Evolutionary conservation across 1,140 invertebrate species (phyloP), one percentile per base, ranked within the genome.

Genomic region (Coenobita brevimanus): DNA sequence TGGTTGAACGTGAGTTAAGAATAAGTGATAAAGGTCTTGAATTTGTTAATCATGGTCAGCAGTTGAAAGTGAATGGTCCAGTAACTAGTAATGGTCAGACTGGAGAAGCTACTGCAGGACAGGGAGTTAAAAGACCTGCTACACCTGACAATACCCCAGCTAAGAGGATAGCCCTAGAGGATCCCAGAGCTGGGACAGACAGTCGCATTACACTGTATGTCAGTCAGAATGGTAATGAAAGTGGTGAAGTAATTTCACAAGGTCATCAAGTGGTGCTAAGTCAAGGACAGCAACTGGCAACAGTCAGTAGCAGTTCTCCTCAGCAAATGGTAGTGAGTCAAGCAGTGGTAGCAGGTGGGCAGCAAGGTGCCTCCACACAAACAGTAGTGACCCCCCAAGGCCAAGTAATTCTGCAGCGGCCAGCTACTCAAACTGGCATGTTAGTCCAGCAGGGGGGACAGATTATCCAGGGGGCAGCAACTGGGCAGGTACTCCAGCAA

Each of bases 11-110:
- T 91, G 95, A 95, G 90, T 91, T 94, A 69, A 93, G 94, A 33
- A 94, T 95, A 82, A 93, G 94, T 83, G 94, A 95, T 15, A 94
- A 94, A 89, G 94, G 94, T 36, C 91, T 95, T 76, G 95, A 95
- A 91, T 90, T 95, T 8, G 93, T 95, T 0, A 86, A 85, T 57
- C 87, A 81, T 30, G 90, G 91, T 57, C 82, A 91, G 27, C 84
- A 91, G 76, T 88, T 91, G 50, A 91, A 91, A 71, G 89, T 91
- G 83, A 91, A 91, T 86, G 89, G 90, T 50, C 90, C 91, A 43
- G 89, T 90, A 88, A 91, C 91, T 43, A 89, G 91, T 69, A 91
- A 91, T 89, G 89, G 91, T 33, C 89, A 91, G 82, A 87, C 90
- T 38, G 90, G 90, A 73, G 87, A 27, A 46, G 79, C 82, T 38